phyloP scores from a whole-genome alignment of 2,113 vertebrate species.

The Hepsetus odoe region DNA sequence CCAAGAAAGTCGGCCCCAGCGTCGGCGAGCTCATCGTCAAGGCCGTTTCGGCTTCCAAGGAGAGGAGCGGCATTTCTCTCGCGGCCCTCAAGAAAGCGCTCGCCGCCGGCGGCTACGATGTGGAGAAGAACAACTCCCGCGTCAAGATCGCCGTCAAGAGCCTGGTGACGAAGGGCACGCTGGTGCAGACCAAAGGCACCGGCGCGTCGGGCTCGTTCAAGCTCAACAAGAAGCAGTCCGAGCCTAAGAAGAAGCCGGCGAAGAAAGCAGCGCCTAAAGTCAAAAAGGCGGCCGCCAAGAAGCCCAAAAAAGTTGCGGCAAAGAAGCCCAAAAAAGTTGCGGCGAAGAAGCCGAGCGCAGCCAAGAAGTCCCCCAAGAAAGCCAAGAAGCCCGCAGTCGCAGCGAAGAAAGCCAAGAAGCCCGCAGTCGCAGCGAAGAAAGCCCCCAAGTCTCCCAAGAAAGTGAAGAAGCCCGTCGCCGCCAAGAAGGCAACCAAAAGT shows the following conservation, averaged over 20 bases:
- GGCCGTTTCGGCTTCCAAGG: constrained; percentile 8
- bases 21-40: constrained; percentile 26
- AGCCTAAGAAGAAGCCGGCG: background rate
- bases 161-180: constrained; percentile 14
- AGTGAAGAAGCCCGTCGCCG: too few relatives aligned
- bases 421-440: too few relatives aligned
- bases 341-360: background rate
- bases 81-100: background rate
- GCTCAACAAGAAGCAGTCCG: constrained; percentile 30
- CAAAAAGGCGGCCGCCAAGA: background rate
- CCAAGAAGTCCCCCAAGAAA: too few relatives aligned
- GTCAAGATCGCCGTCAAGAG: constrained; percentile 4
- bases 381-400: too few relatives aligned
- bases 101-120: constrained; percentile 1
- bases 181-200: constrained; percentile 14
- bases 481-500: too few relatives aligned
- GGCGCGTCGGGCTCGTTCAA: constrained; percentile 33
- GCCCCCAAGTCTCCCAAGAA: too few relatives aligned
- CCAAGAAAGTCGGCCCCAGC: constrained; percentile 4
- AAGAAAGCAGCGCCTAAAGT: background rate
- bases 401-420: too few relatives aligned
- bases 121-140: constrained; percentile 29
- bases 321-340: constrained; percentile 8
- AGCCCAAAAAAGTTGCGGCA: background rate
- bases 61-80: constrained; percentile 7